phyloP scores from a whole-genome alignment of 2,797 vertebrate species.

The Lutjanus campechanus region DNA sequence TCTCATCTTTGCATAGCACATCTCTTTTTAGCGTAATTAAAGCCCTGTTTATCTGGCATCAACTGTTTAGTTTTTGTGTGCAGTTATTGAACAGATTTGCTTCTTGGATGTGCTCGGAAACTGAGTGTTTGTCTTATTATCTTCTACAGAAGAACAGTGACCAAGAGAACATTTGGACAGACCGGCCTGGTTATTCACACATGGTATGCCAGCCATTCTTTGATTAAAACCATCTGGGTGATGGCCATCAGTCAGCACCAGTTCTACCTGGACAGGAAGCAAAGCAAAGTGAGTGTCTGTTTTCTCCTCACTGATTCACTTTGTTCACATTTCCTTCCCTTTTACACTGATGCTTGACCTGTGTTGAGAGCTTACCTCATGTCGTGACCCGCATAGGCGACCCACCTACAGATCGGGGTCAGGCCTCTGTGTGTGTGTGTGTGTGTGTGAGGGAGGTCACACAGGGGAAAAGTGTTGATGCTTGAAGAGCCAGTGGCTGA shows the following conservation, averaged over 20 bases:
- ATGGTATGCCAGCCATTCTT: slow-evolving; percentile 97
- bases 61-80: background rate
- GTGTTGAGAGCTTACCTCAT: slow-evolving; percentile 8
- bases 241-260: slow-evolving; percentile 99
- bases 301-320: slow-evolving; percentile 10
- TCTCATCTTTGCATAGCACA: slow-evolving; percentile 10
- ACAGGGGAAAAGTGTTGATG: background rate
- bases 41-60: background rate
- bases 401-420: slow-evolving; percentile 1
- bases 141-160: slow-evolving; percentile 89
- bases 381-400: background rate
- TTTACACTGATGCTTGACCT: background rate
- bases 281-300: slow-evolving; percentile 93
- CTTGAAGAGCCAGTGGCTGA: background rate
- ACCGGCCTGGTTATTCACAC: slow-evolving; percentile 93
- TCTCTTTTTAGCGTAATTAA: slow-evolving; percentile 11
- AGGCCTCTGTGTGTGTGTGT: background rate
- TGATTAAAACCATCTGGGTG: slow-evolving; percentile 99
- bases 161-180: slow-evolving; percentile 94
- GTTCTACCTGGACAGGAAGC: slow-evolving; percentile 98
- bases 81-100: slow-evolving; percentile 27
- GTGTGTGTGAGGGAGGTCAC: background rate
- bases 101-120: background rate
- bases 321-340: background rate
- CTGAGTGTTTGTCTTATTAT: slow-evolving; percentile 37